Base-by-base conservation (phyloP, 2,113 vertebrate species). In the Petaurus breviceps region DNA sequence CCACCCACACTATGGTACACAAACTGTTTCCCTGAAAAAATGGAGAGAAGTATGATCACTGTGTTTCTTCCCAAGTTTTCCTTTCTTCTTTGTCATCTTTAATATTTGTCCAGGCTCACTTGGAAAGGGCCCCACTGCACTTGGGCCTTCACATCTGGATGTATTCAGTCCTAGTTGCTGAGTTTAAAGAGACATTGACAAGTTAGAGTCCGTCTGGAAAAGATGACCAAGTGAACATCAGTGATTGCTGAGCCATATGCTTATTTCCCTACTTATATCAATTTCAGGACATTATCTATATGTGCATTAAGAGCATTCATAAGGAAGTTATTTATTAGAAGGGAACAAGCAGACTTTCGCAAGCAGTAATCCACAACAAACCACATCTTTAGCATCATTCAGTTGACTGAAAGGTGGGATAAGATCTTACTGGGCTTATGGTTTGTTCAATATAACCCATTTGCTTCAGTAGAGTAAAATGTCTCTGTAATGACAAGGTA, bases 151-250 rank as follows among this genome's bases (percentile, higher is more conserved):
- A n/a, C 61, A 77, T 77, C 37, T 77, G 61, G 61, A 77, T 37
- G 61, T n/a, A 14, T 77, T 77, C 61, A 77, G 37, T 94, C 52
- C 57, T 52, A 25, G 91, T 96, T 94, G 3, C 46, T 91, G 61
- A 61, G 92, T 68, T 92, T n/a, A 77, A 77, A 77, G 61, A n/a
- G 31, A 77, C 61, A 77, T n/a, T 22, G 31, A 77, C 61, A 77
- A 37, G 31, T 37, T 68, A 16, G 95, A 68, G 31, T 37, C 14
- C 12, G 5, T n/a, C 37, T 55, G 54, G 54, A 55, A 55, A 55
- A 55, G 54, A 25, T 25, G 25, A 26, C 25, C 14, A 19, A 77
- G 14, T 5, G 14, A 77, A 77, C 61, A 77, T 92, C 22, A 95
- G n/a, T 84, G 52, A 68, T 37, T 77, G 12, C 31, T 77, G 61